Evolutionary conservation across 2,888 invertebrate species (phyloP), one percentile per base, ranked within the genome.

Genomic region (Cordilura impudica): DNA sequence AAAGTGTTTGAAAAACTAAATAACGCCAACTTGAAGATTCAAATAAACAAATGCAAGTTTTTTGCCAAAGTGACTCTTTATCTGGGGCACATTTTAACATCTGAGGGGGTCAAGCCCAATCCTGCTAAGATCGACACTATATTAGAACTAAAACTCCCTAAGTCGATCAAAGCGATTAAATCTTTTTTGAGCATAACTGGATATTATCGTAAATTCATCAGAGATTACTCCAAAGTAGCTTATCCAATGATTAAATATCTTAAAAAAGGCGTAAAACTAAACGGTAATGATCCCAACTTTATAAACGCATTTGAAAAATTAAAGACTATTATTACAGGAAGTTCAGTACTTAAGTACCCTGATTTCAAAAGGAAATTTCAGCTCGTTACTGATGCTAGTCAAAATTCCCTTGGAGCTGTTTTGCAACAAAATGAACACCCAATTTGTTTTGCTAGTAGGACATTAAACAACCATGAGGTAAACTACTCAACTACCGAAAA

Each of bases 391-490:
- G n/a, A n/a, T n/a, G n/a, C n/a, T n/a, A n/a, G n/a, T n/a, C n/a
- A 23, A 53, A 39, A 69, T 81, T 51, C 16, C 70, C 51, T 70
- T 74, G 45, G 51, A 82, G 61, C 29, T 54, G 80, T 26, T 49
- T 82, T 63, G 80, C 80, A 8, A 73, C 78, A 56, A 77, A 81
- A 2, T 78, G 78, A 69, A 72, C 70, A 29, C 77, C 73, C 6
- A 66, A 45, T 16, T 74, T 76, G 14, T 81, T 72, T 56, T 53
- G 69, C 6, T 76, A 75, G 47, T 81, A 76, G 31, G 73, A 61
- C 19, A 51, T 58, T 10, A 70, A 66, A 71, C 79, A 80, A 49
- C 65, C n/a, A n/a, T n/a, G n/a, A n/a, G n/a, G n/a, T n/a, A n/a
- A n/a, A n/a, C n/a, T n/a, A n/a, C n/a, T n/a, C n/a, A n/a, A n/a